These are phyloP conservation scores for Maconellicoccus hirsutus DNA, from an alignment of 1,140 invertebrate species.

Conservation along the genomic window DNA sequence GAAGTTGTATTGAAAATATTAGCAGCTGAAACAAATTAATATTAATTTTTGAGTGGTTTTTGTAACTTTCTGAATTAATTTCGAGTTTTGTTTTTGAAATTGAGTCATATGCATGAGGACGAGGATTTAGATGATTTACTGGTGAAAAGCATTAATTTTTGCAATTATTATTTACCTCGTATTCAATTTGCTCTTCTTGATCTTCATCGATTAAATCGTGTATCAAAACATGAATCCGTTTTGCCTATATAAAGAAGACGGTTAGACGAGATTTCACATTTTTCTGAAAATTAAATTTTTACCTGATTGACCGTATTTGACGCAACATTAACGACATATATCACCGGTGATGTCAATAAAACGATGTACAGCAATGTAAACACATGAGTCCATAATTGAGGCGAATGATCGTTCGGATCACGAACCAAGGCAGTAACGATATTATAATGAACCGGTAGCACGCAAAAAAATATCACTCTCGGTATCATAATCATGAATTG, in stretches of 20 bases:
- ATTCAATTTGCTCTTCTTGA: background rate
- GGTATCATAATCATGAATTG: conserved; percentile 24
- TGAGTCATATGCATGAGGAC: no score
- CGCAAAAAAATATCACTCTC: conserved; percentile 23
- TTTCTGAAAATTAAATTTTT: no score
- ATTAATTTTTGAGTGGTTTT: background rate
- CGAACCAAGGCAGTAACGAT: conserved; percentile 19
- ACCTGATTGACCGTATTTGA: conserved; percentile 24
- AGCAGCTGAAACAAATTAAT: conserved; percentile 8
- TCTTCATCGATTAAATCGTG: conserved; percentile 13
- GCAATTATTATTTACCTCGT: background rate
- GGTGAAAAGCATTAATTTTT: background rate
- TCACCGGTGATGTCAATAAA: conserved; percentile 20
- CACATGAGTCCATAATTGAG: conserved; percentile 25
- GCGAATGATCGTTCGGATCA: background rate
- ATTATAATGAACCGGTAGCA: conserved; percentile 26
- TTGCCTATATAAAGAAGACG: background rate
- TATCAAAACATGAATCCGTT: conserved; percentile 8
- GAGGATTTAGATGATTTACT: no score
- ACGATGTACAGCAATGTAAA: conserved; percentile 24
- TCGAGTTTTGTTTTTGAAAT: no score
- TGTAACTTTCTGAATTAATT: no score
- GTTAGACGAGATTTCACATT: no score
- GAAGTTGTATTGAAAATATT: conserved; percentile 25
- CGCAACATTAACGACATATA: conserved; percentile 23